phyloP scores from a whole-genome alignment of 2,797 vertebrate species.

The Acomys russatus region DNA sequence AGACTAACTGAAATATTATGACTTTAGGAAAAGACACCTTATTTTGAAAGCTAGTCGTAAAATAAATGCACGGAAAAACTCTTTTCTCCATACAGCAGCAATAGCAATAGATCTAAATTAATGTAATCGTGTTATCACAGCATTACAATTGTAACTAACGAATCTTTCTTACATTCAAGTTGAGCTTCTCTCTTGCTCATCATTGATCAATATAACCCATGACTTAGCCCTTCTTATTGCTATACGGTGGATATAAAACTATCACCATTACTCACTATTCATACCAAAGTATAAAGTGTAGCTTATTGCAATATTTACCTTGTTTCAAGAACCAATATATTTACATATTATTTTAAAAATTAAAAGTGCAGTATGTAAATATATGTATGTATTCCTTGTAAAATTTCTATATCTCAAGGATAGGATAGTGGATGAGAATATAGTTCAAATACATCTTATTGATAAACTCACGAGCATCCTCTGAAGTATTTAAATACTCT shows the following conservation, averaged over 20 bases:
- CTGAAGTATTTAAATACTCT: background rate
- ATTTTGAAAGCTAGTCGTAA: too few species aligned
- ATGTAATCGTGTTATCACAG: background rate
- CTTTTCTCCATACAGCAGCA: too few species aligned
- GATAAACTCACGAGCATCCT: background rate
- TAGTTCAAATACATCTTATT: background rate
- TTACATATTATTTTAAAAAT: background rate
- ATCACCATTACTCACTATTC: background rate
- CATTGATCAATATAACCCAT: background rate
- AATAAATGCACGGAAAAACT: background rate
- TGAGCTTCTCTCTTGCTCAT: background rate
- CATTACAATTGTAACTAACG: background rate
- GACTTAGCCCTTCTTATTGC: background rate
- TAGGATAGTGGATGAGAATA: background rate
- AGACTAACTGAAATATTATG: background rate
- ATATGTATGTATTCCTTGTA: background rate
- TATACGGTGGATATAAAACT: background rate
- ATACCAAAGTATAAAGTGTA: background rate
- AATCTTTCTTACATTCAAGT: background rate
- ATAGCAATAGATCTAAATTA: background rate
- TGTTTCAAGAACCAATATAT: background rate
- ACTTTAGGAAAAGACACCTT: background rate
- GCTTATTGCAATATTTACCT: background rate
- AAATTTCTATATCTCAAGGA: background rate
- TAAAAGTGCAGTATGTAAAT: background rate